Percentiles rank a stretch among this genome's conserved stretches.
These are phyloP conservation scores for Ptychoptera contaminata DNA, from an alignment of 2,888 invertebrate species.

Conservation along the genomic window DNA sequence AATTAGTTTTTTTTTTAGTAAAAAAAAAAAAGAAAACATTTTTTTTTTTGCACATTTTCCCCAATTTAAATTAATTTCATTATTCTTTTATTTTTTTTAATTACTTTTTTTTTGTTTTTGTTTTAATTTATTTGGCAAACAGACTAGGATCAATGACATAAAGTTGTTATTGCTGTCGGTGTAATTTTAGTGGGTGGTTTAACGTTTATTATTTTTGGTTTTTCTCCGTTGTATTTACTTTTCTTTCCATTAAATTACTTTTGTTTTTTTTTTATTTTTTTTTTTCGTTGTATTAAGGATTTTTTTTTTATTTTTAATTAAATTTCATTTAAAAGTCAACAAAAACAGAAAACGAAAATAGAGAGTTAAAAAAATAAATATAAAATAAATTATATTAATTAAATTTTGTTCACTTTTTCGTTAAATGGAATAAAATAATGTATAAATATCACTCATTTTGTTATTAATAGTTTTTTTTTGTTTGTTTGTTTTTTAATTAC, in stretches of 20 bases:
- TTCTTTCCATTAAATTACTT: not conserved
- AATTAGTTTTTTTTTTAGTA: no score
- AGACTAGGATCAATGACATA: not conserved
- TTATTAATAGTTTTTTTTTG: no score
- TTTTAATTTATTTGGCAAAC: constrained; percentile 1
- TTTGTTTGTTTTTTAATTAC: not conserved
- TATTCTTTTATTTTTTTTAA: not conserved
- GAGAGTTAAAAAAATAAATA: not conserved
- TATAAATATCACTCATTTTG: not conserved
- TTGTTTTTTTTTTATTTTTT: not conserved
- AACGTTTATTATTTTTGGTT: not conserved
- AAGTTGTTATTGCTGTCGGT: no score
- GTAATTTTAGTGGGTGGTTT: not conserved
- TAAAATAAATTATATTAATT: not conserved
- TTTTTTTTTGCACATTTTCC: not conserved
- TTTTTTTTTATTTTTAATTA: no score
- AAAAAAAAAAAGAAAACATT: no score
- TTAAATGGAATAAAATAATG: not conserved
- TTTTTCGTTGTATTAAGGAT: no score
- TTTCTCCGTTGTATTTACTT: not conserved
- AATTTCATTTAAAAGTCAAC: no score
- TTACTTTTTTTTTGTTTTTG: not conserved
- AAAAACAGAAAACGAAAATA: no score
- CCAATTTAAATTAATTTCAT: not conserved
- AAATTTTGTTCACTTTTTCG: not conserved